These are phyloP conservation scores for Onthophagus sagittarius DNA, from an alignment of 2,888 invertebrate genomes.

Conservation along the genomic window DNA sequence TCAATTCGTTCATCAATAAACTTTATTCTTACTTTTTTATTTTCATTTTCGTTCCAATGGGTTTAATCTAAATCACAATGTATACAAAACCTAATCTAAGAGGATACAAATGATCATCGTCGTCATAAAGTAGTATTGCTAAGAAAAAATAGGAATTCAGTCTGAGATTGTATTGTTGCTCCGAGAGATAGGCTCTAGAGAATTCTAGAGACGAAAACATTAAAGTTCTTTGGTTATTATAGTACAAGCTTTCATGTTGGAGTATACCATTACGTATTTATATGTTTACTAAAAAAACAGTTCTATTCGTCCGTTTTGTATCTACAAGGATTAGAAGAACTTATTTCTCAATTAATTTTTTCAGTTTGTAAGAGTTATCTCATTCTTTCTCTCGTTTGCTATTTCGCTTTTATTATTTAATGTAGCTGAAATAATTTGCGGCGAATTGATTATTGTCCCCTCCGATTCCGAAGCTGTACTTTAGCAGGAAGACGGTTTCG, in stretches of 20 bases:
- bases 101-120: conserved; percentile 24
- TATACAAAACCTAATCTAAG: conserved; percentile 28
- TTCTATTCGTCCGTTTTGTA: conserved; percentile 10
- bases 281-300: conserved; percentile 13
- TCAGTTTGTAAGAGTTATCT: conserved; percentile 1
- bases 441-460: conserved; percentile 24
- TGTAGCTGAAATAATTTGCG: background rate
- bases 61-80: conserved; percentile 33
- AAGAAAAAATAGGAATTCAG: conserved; percentile 40
- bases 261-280: conserved; percentile 9
- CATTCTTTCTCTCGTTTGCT: background rate
- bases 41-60: conserved; percentile 8
- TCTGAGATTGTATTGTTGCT: conserved; percentile 35
- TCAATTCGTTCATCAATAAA: conserved; percentile 18
- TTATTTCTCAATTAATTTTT: background rate
- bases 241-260: conserved; percentile 18
- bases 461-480: conserved; percentile 10
- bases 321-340: conserved; percentile 14
- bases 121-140: conserved; percentile 36
- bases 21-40: conserved; percentile 14
- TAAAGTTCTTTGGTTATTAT: conserved; percentile 35
- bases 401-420: background rate
- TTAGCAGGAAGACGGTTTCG: conserved; percentile 30
- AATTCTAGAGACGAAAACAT: conserved; percentile 24
- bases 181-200: conserved; percentile 12